A percentile compares a stretch with the other conserved stretches of the same genome.
Evolutionary conservation across 2,113 vertebrate genomes (phyloP).

Genomic region (Corapipo altera): DNA sequence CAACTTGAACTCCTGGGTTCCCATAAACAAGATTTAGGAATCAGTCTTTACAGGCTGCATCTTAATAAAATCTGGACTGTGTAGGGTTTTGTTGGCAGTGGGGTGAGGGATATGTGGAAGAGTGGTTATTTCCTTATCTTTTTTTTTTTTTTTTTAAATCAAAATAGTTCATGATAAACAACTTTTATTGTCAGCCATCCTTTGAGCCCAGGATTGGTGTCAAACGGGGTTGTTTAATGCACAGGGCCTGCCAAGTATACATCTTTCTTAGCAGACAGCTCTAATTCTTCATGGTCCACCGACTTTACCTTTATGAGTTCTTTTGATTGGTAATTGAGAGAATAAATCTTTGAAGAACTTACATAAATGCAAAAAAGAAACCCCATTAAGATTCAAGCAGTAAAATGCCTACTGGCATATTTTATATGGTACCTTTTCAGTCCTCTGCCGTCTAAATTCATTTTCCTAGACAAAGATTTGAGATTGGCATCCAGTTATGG

Average conservation of each 20-base stretch:
- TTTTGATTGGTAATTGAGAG: constrained; percentile 73
- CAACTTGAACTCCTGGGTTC: not conserved
- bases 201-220: not conserved
- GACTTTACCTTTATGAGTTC: constrained; percentile 58
- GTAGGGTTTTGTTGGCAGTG: not conserved
- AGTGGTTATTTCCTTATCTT: not conserved
- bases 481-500: constrained; percentile 26
- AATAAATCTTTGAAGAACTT: constrained; percentile 73
- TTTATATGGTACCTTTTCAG: constrained; percentile 44
- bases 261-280: constrained; percentile 56
- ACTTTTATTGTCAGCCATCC: not conserved
- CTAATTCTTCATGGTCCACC: constrained; percentile 58
- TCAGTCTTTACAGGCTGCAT: not conserved
- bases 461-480: constrained; percentile 40
- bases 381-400: constrained; percentile 48
- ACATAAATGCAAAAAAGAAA: constrained; percentile 55
- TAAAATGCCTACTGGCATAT: constrained; percentile 37
- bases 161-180: not conserved
- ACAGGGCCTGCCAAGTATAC: not conserved
- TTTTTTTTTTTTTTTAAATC: not conserved
- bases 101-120: not conserved
- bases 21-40: not conserved
- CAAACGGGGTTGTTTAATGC: not conserved
- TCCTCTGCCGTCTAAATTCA: constrained; percentile 30
- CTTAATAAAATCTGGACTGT: not conserved